A percentile compares a stretch with the other conserved stretches of the same genome.
These are phyloP conservation scores for Sebastes miniatus DNA, from an alignment of 2,797 vertebrate genomes.

Conservation along the genomic window DNA sequence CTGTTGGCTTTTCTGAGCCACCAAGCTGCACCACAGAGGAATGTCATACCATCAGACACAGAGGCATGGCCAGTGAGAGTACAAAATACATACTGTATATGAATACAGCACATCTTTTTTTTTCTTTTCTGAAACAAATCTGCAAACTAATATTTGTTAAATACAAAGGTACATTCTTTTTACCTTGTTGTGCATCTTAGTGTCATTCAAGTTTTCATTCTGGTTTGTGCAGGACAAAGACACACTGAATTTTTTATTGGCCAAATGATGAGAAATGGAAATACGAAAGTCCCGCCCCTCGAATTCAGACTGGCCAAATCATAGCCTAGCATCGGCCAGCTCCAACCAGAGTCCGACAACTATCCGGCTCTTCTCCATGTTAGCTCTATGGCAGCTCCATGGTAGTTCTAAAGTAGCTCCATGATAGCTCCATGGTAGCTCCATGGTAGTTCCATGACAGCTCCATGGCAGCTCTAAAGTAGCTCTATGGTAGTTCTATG, in stretches of 20 bases:
- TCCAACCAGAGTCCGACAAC: no score
- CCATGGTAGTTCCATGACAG: rapidly evolving
- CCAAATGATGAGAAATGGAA: neutral
- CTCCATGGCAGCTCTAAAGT: no score
- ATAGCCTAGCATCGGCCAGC: no score
- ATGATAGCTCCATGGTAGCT: rapidly evolving
- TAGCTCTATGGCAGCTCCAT: no score
- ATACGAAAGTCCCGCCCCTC: neutral
- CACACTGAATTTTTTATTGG: no score
- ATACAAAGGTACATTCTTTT: neutral
- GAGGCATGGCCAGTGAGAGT: neutral
- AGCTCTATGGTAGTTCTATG: rapidly evolving
- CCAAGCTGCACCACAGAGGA: constrained; percentile 36
- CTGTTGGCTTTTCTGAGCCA: constrained; percentile 58
- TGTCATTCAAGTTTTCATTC: neutral
- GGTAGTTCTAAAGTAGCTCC: no score
- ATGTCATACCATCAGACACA: constrained; percentile 40
- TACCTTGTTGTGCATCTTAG: neutral
- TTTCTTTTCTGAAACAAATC: neutral
- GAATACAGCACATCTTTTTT: neutral
- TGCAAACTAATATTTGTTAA: neutral
- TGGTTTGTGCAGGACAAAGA: no score
- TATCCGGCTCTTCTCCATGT: no score
- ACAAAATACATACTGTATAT: neutral
- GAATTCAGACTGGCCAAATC: no score